These are phyloP conservation scores for Thermophis baileyi DNA, from an alignment of 2,113 vertebrate species.

Conservation along the genomic window DNA sequence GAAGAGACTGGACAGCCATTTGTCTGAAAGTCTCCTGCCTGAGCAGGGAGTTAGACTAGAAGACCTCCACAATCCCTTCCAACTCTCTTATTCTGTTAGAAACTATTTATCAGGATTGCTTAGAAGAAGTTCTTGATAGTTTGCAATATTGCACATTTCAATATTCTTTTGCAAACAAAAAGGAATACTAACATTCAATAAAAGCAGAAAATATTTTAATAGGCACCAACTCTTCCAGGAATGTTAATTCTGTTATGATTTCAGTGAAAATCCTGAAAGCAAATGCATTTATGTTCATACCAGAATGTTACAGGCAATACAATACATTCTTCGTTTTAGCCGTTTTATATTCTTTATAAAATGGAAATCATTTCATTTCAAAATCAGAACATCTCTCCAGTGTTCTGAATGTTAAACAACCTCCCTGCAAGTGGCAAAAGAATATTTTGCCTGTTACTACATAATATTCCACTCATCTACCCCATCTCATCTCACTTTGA, in stretches of 20 bases:
- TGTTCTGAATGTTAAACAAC: not conserved
- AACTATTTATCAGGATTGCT: not conserved
- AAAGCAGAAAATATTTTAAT: conserved; percentile 4
- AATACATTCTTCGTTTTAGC: not conserved
- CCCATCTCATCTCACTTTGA: not conserved
- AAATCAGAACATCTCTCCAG: not conserved
- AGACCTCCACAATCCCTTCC: not conserved
- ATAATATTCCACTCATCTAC: not conserved
- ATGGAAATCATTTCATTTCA: not conserved
- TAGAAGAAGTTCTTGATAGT: not conserved
- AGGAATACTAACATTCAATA: not conserved
- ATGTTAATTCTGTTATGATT: not conserved
- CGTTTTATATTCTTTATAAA: not conserved
- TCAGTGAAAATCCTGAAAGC: conserved; percentile 31
- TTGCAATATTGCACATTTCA: not conserved
- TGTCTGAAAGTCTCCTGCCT: not conserved
- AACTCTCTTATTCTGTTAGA: not conserved
- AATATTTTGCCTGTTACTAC: not conserved
- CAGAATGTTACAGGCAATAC: conserved; percentile 14
- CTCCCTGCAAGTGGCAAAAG: not conserved
- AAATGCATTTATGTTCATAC: conserved; percentile 30
- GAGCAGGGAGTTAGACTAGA: not conserved
- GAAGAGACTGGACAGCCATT: not conserved
- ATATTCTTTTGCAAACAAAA: not conserved
- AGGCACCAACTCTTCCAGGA: not conserved